Conservation (phyloP, 2,113 vertebrate genomes). For the Aix galericulata region DNA sequence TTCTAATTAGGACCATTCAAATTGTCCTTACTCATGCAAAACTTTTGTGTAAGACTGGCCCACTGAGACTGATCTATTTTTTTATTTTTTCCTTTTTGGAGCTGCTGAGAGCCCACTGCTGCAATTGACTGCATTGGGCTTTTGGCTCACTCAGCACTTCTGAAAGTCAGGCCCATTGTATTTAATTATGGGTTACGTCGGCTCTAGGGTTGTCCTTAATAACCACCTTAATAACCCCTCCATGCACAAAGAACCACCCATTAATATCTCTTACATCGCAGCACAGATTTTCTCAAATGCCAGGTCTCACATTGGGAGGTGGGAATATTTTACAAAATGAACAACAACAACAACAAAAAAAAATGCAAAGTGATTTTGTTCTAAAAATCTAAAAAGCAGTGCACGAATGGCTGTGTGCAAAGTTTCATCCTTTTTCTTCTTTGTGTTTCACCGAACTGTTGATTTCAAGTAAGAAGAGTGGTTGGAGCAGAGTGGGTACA, state of each 20-base stretch:
- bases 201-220: neutral
- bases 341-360: neutral
- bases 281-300: neutral
- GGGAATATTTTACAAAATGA: neutral
- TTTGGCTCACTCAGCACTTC: neutral
- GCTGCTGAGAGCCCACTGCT: fast-evolving
- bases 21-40: neutral
- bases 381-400: neutral
- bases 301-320: neutral
- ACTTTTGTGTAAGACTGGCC: neutral
- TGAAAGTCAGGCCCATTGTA: neutral
- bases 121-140: neutral
- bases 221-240: neutral
- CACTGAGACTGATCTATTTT: neutral
- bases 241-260: fast-evolving
- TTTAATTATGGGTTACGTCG: fast-evolving
- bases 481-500: neutral
- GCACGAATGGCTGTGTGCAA: fast-evolving
- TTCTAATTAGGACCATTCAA: neutral
- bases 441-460: neutral
- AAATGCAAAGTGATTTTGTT: neutral
- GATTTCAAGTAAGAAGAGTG: neutral
- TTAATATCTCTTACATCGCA: fast-evolving
- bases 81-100: neutral
- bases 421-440: neutral